These are phyloP conservation scores for Drosophila kepulauana DNA, from an alignment of 1,140 invertebrate species.

Conservation along the genomic window DNA sequence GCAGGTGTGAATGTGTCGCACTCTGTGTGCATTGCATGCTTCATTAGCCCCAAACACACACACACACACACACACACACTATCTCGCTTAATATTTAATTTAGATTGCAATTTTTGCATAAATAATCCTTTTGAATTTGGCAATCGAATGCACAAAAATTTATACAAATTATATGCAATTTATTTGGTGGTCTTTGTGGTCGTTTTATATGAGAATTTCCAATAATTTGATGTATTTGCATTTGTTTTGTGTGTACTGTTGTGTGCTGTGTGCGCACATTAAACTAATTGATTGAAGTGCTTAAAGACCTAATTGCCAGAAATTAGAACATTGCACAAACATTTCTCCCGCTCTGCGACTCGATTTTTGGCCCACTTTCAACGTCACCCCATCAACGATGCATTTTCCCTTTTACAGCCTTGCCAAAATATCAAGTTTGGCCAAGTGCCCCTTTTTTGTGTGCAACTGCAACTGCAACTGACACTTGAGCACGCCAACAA, in stretches of 20 bases:
- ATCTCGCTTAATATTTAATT: conserved; percentile 62
- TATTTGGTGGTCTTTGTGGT: conserved; percentile 63
- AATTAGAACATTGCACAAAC: neutral
- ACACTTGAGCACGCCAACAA: conserved; percentile 62
- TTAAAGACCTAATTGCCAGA: conserved; percentile 33
- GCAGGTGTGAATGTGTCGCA: conserved; percentile 77
- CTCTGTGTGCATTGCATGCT: conserved; percentile 57
- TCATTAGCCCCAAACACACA: conserved; percentile 50
- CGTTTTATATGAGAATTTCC: conserved; percentile 34
- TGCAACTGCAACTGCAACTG: neutral
- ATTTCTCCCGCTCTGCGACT: neutral
- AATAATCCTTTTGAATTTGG: conserved; percentile 46
- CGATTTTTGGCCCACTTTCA: conserved; percentile 8
- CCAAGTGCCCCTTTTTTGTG: neutral
- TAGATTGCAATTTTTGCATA: conserved; percentile 72
- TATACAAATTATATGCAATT: conserved; percentile 61
- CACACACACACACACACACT: conserved; percentile 28
- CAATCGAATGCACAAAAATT: conserved; percentile 40
- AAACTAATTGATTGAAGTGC: conserved; percentile 50
- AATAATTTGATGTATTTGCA: conserved; percentile 23
- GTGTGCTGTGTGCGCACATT: conserved; percentile 9
- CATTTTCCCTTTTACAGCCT: conserved; percentile 12
- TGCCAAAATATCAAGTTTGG: neutral
- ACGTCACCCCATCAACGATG: neutral
- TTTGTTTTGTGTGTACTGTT: conserved; percentile 9